Evolutionary conservation across 2,888 invertebrate genomes (phyloP).

Genomic region (Zhengitettix transpicula): DNA sequence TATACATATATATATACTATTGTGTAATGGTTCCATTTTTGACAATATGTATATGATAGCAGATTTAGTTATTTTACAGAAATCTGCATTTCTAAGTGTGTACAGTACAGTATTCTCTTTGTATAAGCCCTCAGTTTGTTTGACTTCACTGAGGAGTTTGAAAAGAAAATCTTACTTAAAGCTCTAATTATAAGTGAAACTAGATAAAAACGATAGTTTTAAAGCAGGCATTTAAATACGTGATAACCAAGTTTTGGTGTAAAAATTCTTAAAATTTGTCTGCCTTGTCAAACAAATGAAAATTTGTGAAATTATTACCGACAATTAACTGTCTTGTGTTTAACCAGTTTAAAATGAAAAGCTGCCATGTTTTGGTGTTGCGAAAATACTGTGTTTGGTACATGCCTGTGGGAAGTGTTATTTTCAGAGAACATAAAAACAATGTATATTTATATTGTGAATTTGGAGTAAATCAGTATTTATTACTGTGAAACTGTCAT

Average conservation of each 20-base stretch:
- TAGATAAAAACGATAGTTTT: neutral
- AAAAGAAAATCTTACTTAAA: conserved; percentile 1
- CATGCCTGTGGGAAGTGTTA: conserved; percentile 27
- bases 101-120: conserved; percentile 3
- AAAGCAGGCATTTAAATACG: conserved; percentile 3
- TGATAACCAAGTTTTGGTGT: conserved; percentile 6
- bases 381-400: conserved; percentile 8
- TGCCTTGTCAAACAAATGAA: conserved; percentile 6
- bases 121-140: neutral
- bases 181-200: neutral
- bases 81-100: conserved; percentile 9
- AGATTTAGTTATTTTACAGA: conserved; percentile 1
- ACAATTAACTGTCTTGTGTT: conserved; percentile 3
- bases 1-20: conserved; percentile 2
- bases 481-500: conserved; percentile 29
- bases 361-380: conserved; percentile 11
- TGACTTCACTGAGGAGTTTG: conserved; percentile 3
- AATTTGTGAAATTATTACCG: neutral
- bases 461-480: conserved; percentile 37
- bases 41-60: conserved; percentile 26
- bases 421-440: conserved; percentile 33
- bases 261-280: conserved; percentile 1
- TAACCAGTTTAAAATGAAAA: conserved; percentile 3
- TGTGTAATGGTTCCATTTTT: conserved; percentile 25
- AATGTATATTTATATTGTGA: conserved; percentile 38